Conservation (phyloP, 2,797 vertebrate species). For the Nannoperca obscura region DNA sequence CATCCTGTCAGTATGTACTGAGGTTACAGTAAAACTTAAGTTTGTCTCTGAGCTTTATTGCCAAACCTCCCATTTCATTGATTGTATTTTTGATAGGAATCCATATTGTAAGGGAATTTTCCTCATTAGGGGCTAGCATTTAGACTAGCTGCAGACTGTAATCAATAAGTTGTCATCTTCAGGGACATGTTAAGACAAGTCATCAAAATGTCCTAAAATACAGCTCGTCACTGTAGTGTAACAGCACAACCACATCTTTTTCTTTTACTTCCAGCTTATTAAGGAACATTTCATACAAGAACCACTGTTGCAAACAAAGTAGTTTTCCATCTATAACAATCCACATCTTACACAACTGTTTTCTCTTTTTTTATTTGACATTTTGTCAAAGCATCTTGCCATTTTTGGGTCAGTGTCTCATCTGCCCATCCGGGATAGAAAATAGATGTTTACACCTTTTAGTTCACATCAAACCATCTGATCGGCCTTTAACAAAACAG, state of each 20-base stretch:
- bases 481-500: constrained; percentile 37
- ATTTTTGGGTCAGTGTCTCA: constrained; percentile 9
- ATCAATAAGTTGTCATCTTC: not conserved
- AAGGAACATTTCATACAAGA: not conserved
- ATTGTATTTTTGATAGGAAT: not conserved
- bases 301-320: not conserved
- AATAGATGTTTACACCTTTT: constrained; percentile 46
- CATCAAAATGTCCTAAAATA: not conserved
- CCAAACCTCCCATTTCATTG: not conserved
- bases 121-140: not conserved
- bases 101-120: not conserved
- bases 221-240: no score
- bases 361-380: constrained; percentile 49
- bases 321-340: not conserved
- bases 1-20: not conserved
- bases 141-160: not conserved
- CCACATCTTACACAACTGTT: not conserved
- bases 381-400: constrained; percentile 26
- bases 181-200: not conserved
- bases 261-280: not conserved
- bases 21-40: not conserved
- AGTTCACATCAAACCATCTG: constrained; percentile 21
- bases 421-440: constrained; percentile 38
- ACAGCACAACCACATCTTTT: not conserved
- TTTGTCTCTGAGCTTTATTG: not conserved